Base-by-base conservation (phyloP, 2,797 vertebrate genomes). In the Notolepis coatsorum region DNA sequence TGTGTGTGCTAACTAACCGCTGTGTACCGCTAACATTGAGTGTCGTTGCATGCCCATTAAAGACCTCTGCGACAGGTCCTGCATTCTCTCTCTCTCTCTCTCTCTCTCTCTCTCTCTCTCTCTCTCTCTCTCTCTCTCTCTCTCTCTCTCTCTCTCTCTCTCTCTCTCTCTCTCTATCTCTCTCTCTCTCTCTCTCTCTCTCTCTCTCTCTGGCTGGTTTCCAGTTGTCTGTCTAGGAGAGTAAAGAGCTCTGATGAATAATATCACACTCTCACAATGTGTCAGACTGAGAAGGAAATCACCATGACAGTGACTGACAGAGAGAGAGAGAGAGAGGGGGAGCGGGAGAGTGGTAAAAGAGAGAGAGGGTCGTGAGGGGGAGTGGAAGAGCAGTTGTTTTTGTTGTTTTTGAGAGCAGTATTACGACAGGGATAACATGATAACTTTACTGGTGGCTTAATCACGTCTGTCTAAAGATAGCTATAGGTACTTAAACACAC, bases 181-280 rank as follows among this genome's bases (percentile, higher is more conserved):
- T n/a, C n/a, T n/a, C n/a, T n/a, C n/a, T n/a, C n/a, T n/a, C n/a
- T n/a, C n/a, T n/a, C n/a, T n/a, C n/a, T n/a, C n/a, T n/a, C n/a
- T n/a, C n/a, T n/a, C n/a, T n/a, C n/a, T n/a, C n/a, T n/a, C 73
- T 90, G 87, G 87, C 87, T 86, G 80, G 57, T 70, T 78, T 89
- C 83, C 89, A 89, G 79, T 71, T 77, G n/a, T 2, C 3, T 3
- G 35, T 37, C 10, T 10, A 3, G 35, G 30, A 10, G 30, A 10
- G 30, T 86, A 87, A 88, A 78, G 68, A 81, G 75, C 77, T 74
- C 78, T 84, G 83, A 86, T 82, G 77, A 79, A 75, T 71, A 53
- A 71, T 86, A 81, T 56, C 72, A 77, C 81, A 77, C 81, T 83
- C 66, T 0, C 42, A 62, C 70, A 54, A 82, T 58, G 82, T 84